Percentiles rank a stretch among this genome's conserved stretches.
phyloP scores from a whole-genome alignment of 2,113 vertebrate genomes.

The Neolamprologus tretocephalus region DNA sequence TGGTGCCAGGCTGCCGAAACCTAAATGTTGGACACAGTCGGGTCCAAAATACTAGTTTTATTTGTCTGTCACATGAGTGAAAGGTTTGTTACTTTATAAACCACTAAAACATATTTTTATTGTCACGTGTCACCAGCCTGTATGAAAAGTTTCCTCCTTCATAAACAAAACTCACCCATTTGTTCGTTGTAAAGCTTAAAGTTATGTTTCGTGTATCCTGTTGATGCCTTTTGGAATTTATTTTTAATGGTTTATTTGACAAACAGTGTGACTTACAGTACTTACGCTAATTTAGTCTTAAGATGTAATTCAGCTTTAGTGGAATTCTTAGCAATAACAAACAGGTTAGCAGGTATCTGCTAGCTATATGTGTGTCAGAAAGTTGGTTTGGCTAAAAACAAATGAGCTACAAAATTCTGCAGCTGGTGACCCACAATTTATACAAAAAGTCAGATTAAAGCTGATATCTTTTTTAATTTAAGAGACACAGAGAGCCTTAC shows the following conservation, averaged over 20 bases:
- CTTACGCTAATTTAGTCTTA: neutral
- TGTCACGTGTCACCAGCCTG: neutral
- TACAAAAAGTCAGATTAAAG: neutral
- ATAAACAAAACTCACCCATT: neutral
- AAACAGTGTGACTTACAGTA: neutral
- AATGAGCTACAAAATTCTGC: neutral
- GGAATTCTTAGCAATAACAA: neutral
- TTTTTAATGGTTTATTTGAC: neutral
- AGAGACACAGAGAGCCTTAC: slow-evolving; percentile 67
- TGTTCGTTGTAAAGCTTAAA: neutral
- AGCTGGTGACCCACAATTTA: neutral
- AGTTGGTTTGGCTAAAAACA: neutral
- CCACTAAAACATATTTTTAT: neutral
- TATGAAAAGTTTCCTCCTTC: neutral
- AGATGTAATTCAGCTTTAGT: neutral
- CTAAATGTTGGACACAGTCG: neutral
- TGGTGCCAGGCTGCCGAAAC: neutral
- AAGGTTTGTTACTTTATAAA: neutral
- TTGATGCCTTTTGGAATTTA: neutral
- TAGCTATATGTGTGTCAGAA: neutral
- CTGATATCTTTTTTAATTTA: neutral
- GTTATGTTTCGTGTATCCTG: neutral
- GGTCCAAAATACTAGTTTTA: neutral
- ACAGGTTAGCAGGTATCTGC: neutral
- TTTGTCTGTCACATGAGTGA: neutral